phyloP scores from a whole-genome alignment of 2,888 invertebrate genomes.

The Eristalis tenax region DNA sequence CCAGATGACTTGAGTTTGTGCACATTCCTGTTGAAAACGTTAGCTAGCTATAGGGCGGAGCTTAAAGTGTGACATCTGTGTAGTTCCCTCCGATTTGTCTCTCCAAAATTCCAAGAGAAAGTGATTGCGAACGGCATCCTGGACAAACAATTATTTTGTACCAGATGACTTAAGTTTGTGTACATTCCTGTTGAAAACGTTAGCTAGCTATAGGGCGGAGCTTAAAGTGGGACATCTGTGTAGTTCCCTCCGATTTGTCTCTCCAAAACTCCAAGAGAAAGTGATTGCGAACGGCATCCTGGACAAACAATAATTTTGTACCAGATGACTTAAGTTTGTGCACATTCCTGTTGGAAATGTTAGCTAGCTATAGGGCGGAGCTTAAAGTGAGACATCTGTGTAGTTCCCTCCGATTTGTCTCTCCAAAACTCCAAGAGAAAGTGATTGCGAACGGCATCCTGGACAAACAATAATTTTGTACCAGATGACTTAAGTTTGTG shows the following conservation, averaged over 20 bases:
- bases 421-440: conserved; percentile 14
- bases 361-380: neutral
- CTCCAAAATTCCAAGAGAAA: conserved; percentile 21
- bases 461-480: neutral
- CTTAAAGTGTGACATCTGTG: conserved; percentile 23
- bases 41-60: neutral
- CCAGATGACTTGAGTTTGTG: conserved; percentile 69
- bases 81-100: conserved; percentile 5
- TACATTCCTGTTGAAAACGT: neutral
- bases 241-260: conserved; percentile 3
- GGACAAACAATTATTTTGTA: conserved; percentile 13
- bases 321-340: conserved; percentile 35
- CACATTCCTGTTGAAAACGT: neutral
- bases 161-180: conserved; percentile 20
- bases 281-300: conserved; percentile 18
- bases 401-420: conserved; percentile 4
- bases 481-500: conserved; percentile 24
- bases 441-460: conserved; percentile 25
- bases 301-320: conserved; percentile 20
- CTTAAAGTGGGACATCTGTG: conserved; percentile 8
- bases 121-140: conserved; percentile 27
- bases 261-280: conserved; percentile 29
- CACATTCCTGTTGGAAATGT: neutral
- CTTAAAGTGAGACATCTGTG: conserved; percentile 18
- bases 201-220: neutral